phyloP scores from a whole-genome alignment of 1,140 invertebrate species.

The Heliconius himera region DNA sequence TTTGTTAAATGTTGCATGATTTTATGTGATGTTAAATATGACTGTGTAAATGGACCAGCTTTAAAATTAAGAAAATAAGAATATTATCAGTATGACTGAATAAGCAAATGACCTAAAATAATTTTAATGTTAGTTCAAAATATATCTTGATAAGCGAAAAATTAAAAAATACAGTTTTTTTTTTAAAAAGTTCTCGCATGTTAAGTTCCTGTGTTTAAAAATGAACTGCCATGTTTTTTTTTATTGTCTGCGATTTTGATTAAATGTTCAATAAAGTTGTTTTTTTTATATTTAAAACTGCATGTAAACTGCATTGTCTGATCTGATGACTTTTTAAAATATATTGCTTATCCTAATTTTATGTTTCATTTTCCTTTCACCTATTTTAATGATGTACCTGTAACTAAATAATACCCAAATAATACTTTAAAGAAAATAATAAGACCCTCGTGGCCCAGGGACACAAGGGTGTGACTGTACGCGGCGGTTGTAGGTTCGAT shows the following conservation, averaged over 20 bases:
- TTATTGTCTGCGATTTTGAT: constrained; percentile 6
- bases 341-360: constrained; percentile 53
- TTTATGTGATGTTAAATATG: constrained; percentile 66
- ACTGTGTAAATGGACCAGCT: constrained; percentile 72
- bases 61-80: constrained; percentile 54
- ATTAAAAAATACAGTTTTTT: constrained; percentile 6
- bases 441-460: too few relatives aligned
- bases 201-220: constrained; percentile 28
- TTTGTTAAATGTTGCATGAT: constrained; percentile 62
- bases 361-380: constrained; percentile 42
- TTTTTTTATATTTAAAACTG: constrained; percentile 19
- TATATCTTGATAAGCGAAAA: constrained; percentile 22
- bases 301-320: constrained; percentile 53
- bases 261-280: constrained; percentile 24
- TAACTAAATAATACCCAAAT: background rate
- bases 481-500: too few relatives aligned
- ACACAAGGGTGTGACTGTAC: too few relatives aligned
- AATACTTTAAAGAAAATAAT: background rate
- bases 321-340: constrained; percentile 59
- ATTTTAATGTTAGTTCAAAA: background rate
- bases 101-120: constrained; percentile 18
- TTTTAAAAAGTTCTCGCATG: constrained; percentile 11
- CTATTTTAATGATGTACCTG: background rate
- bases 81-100: constrained; percentile 66
- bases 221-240: constrained; percentile 32